These are phyloP conservation scores for Aphelenchoides bicaudatus DNA, from an alignment of 2,888 invertebrate species.

Conservation along the genomic window DNA sequence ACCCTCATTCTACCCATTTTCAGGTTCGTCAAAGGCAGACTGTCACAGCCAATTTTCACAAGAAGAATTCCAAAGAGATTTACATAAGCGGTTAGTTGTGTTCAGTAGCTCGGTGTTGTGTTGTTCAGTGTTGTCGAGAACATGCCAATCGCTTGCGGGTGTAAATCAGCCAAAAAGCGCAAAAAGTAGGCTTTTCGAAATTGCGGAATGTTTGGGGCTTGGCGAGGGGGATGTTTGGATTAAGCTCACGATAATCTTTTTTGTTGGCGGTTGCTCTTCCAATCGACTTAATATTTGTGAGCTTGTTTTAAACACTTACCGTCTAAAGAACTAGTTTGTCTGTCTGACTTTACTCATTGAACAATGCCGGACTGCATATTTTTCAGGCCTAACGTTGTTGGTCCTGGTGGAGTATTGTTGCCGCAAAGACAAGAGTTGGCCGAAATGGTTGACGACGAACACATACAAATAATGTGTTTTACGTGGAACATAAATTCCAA, in stretches of 20 bases:
- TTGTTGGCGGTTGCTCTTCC: too few relatives aligned
- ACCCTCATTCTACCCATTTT: too few relatives aligned
- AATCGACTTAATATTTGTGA: too few relatives aligned
- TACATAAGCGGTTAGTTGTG: constrained; percentile 20
- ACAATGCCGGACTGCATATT: neutral
- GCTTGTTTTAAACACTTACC: too few relatives aligned
- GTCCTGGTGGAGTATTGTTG: constrained; percentile 35
- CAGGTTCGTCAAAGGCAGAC: constrained; percentile 22
- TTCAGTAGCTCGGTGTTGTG: neutral
- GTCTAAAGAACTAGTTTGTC: too few relatives aligned
- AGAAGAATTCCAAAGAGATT: constrained; percentile 34
- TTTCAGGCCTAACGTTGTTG: constrained; percentile 31
- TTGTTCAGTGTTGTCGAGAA: too few relatives aligned
- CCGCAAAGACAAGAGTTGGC: constrained; percentile 28
- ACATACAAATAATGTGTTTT: constrained; percentile 39
- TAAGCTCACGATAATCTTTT: neutral
- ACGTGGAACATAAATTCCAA: constrained; percentile 56
- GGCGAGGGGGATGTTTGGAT: neutral
- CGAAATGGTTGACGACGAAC: constrained; percentile 24
- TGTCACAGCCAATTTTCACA: constrained; percentile 37
- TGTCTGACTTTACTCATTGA: neutral
- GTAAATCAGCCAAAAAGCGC: too few relatives aligned
- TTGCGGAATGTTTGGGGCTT: too few relatives aligned
- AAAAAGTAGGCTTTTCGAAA: too few relatives aligned
- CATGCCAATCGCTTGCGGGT: too few relatives aligned